Evolutionary conservation across 2,888 invertebrate genomes (phyloP), one percentile per base, ranked within the genome.

Genomic region (Apomyelois bistriatella): DNA sequence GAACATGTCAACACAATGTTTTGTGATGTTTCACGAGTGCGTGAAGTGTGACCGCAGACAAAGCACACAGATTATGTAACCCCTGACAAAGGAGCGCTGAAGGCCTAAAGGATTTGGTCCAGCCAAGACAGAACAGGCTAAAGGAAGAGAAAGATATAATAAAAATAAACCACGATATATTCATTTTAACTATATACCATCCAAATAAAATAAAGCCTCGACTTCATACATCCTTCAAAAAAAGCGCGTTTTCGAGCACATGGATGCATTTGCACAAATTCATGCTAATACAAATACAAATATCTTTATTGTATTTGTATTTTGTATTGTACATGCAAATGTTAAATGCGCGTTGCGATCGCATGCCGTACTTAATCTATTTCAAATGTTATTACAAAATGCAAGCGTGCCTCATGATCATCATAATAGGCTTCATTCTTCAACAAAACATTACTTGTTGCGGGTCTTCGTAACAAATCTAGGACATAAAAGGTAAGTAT

Each of bases 1-100:
- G 49, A 30, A 30, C 49, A 49, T 49, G 15, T 46, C 46, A 46
- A 46, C 46, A 32, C 46, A 46, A 46, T 35, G 46, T 46, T 46
- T 46, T 46, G 35, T 46, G 46, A 32, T 16, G 46, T 15, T 46
- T n/a, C 3, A 32, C 32, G 32, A 13, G 46, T 32, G 35, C 46
- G 32, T 15, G 32, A 46, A 46, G 46, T 46, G 46, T 46, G 46
- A 46, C 46, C 46, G 35, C 10, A 1, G 10, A 46, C 42, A 43
- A 43, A 22, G 42, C 28, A 9, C 46, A 30, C 15, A n/a, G 9
- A 8, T 46, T 46, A 46, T 32, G 15, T 35, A 32, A 35, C 9
- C 8, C 16, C 17, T 35, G 9, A 15, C 30, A 3, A 12, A 9
- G 9, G 28, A 15, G 13, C 1, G 13, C 36, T 36, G 37, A 38